Evolutionary conservation across 1,140 invertebrate species (phyloP), one percentile per base, ranked within the genome.

Genomic region (Panonychus citri): DNA sequence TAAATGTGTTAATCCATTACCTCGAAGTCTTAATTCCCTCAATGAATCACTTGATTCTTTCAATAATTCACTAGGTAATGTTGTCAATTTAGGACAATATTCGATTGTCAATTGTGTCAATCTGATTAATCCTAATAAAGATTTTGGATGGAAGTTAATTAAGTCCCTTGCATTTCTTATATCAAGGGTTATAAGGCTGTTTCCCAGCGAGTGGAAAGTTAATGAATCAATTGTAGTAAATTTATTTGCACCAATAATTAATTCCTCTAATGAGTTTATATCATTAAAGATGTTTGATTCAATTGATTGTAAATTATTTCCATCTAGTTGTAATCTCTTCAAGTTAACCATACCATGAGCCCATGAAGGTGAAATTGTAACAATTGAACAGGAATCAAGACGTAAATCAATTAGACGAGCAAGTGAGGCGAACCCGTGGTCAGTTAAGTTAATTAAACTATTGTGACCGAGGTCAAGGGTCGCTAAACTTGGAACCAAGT

Each of bases 401-500:
- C 87, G 81, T 54, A 91, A 69, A 8, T 81, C 77, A 1, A 26
- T 37, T 17, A 91, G 68, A 26, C 78, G 76, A 46, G 77, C 78
- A 0, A 88, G 71, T 39, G 81, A 78, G 19, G 77, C 54, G 54
- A 66, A 65, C 5, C 62, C 55, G 48, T 57, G 46, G 24, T 59
- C 62, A 40, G 56, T 77, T 43, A 91, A 70, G 19, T 71, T 70
- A 2, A 77, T 75, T 57, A 91, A 85, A 0, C 77, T 78, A 64
- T 91, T 91, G 58, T 81, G 74, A 1, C 83, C 84, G 21, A 90
- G 74, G 63, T 85, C 82, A 3, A n/a, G n/a, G n/a, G n/a, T n/a
- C n/a, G n/a, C n/a, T n/a, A n/a, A n/a, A n/a, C n/a, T n/a, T n/a
- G n/a, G n/a, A n/a, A n/a, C n/a, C n/a, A n/a, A 91, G 68, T 39